Percentiles rank a stretch among this genome's conserved stretches.
Evolutionary conservation across 2,888 invertebrate genomes (phyloP).

Genomic region (Drosophila buzzatii): DNA sequence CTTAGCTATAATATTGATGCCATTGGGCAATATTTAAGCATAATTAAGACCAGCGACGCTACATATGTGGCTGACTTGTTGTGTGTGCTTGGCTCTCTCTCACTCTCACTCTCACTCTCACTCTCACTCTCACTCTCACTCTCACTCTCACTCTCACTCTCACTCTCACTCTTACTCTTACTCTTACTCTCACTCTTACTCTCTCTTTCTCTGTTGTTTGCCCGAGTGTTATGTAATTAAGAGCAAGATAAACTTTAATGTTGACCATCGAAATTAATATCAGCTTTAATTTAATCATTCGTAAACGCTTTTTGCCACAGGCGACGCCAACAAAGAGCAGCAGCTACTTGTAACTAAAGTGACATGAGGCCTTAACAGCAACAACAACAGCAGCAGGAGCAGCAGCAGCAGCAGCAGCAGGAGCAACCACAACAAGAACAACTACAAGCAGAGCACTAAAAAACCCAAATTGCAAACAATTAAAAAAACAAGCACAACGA

Average conservation of each 20-base stretch:
- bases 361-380: constrained; percentile 78
- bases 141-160: no score
- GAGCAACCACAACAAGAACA: constrained; percentile 48
- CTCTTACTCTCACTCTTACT: no score
- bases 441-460: constrained; percentile 60
- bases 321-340: constrained; percentile 39
- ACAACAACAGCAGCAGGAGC: constrained; percentile 41
- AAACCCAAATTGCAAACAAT: constrained; percentile 77
- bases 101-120: no score
- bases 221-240: constrained; percentile 30
- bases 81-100: neutral
- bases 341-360: constrained; percentile 70
- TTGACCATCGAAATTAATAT: constrained; percentile 59
- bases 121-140: constrained; percentile 17
- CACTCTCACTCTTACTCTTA: no score
- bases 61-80: constrained; percentile 1
- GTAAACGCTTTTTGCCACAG: constrained; percentile 45
- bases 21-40: constrained; percentile 33
- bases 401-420: constrained; percentile 25
- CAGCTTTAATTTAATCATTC: constrained; percentile 47
- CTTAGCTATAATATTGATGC: constrained; percentile 50
- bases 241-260: constrained; percentile 31
- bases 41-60: constrained; percentile 24
- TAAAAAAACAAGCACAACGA: constrained; percentile 63
- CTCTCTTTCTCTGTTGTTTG: constrained; percentile 18